A percentile compares a stretch with the other conserved stretches of the same genome.
Conservation (phyloP, 2,888 invertebrate genomes). For the Nephrotoma flavescens region DNA sequence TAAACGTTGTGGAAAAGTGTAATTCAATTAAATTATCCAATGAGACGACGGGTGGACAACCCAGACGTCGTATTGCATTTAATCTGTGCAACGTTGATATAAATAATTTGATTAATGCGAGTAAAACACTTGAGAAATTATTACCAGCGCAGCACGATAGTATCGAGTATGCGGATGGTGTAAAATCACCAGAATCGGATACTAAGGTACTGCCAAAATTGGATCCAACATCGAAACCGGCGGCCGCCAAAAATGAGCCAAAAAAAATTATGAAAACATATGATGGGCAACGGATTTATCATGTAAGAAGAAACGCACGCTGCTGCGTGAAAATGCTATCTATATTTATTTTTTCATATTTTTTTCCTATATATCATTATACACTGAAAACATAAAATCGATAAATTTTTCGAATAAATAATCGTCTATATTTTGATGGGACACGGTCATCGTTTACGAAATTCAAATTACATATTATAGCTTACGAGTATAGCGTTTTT, state of each 20-base stretch:
- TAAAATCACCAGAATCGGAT: background rate
- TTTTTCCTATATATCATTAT: background rate
- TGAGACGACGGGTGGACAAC: background rate
- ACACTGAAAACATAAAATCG: background rate
- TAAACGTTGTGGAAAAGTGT: background rate
- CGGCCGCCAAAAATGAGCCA: background rate
- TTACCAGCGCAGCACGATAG: background rate
- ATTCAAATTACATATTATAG: background rate
- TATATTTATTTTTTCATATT: background rate
- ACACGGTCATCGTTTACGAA: background rate
- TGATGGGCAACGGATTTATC: slow-evolving; percentile 19
- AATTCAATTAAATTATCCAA: background rate
- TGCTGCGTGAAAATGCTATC: background rate
- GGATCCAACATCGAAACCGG: background rate
- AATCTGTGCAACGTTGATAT: background rate
- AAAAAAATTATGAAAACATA: slow-evolving; percentile 13
- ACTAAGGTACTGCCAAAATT: background rate
- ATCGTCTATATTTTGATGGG: background rate
- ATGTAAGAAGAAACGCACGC: slow-evolving; percentile 11
- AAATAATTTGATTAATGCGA: background rate
- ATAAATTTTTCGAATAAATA: background rate
- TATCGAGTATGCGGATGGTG: background rate
- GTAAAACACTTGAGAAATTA: background rate
- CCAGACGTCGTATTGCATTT: background rate
- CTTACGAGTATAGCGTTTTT: background rate